Conservation (phyloP, 2,888 invertebrate genomes). For the Brachyopa scutellaris region DNA sequence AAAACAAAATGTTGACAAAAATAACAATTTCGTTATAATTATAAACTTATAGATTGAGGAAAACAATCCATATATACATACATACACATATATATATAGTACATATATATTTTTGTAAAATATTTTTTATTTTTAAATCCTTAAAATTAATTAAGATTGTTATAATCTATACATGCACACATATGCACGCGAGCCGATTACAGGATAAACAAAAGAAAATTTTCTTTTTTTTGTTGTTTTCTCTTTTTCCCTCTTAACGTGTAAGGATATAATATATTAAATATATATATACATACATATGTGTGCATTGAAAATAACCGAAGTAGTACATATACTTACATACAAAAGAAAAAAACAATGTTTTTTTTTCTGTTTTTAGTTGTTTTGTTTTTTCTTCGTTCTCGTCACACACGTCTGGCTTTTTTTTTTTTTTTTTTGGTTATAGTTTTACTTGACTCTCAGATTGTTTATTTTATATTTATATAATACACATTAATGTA, state of each 20-base stretch:
- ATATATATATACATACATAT: not conserved
- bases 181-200: not conserved
- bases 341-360: not conserved
- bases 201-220: not conserved
- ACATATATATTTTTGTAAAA: constrained; percentile 47
- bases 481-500: constrained; percentile 10
- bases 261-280: not conserved
- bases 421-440: not conserved
- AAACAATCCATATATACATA: too few relatives aligned
- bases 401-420: too few relatives aligned
- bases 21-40: constrained; percentile 6
- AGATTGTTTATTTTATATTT: not conserved
- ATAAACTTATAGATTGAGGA: constrained; percentile 31
- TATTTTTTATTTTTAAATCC: constrained; percentile 15
- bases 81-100: constrained; percentile 24
- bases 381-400: too few relatives aligned
- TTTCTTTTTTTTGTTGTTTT: not conserved
- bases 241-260: not conserved
- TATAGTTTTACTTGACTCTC: not conserved
- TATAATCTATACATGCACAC: constrained; percentile 7
- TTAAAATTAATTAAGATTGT: constrained; percentile 12
- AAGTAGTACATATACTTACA: constrained; percentile 6
- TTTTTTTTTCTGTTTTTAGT: not conserved
- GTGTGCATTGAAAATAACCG: not conserved
- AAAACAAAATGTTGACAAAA: constrained; percentile 2